Percentiles rank a stretch among this genome's conserved stretches.
These are phyloP conservation scores for Anniella stebbinsi DNA, from an alignment of 2,797 vertebrate species.

Conservation along the genomic window DNA sequence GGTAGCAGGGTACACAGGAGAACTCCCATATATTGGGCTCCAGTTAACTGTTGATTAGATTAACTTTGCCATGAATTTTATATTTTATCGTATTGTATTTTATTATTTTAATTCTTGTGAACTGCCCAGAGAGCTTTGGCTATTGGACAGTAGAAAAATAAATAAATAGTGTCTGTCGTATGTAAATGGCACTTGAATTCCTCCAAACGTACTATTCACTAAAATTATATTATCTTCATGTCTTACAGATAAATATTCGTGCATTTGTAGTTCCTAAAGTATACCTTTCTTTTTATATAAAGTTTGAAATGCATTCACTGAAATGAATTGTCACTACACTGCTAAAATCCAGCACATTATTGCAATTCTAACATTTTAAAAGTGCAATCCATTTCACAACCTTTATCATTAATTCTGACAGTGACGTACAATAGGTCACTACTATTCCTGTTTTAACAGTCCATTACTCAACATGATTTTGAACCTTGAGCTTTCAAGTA, in stretches of 20 bases:
- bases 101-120: no score
- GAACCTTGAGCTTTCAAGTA: not conserved
- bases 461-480: not conserved
- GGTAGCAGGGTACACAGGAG: not conserved
- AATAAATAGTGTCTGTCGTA: not conserved
- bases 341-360: not conserved
- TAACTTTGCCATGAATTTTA: not conserved
- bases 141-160: no score
- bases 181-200: not conserved
- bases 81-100: no score
- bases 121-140: no score
- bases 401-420: not conserved
- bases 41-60: not conserved
- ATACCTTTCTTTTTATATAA: conserved; percentile 25
- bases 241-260: not conserved
- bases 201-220: not conserved
- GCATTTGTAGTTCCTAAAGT: conserved; percentile 15
- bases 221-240: not conserved
- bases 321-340: conserved; percentile 15
- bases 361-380: not conserved
- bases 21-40: not conserved
- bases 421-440: not conserved
- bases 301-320: conserved; percentile 22
- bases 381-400: not conserved
- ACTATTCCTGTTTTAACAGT: not conserved